phyloP scores from a whole-genome alignment of 2,888 invertebrate genomes.

The Platycnemis pennipes region DNA sequence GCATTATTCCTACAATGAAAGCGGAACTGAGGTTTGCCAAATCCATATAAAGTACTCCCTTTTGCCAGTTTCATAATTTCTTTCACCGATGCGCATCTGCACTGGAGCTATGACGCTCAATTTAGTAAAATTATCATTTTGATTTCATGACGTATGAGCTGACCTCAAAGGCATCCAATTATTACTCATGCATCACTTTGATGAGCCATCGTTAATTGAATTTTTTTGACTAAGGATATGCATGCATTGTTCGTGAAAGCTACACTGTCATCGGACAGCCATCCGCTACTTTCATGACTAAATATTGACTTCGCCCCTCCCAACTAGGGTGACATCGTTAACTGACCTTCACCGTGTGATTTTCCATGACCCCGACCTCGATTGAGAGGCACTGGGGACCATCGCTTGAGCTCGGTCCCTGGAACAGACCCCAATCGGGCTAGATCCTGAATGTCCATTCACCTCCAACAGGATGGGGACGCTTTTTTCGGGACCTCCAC shows the following conservation, averaged over 20 bases:
- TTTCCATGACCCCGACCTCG: not conserved
- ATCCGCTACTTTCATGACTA: not conserved
- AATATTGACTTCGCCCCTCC: not conserved
- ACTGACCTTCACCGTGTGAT: not conserved
- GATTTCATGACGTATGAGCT: not conserved
- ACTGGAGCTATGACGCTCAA: too few relatives aligned
- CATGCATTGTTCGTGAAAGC: not conserved
- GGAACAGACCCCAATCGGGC: not conserved
- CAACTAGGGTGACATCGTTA: not conserved
- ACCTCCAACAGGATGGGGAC: not conserved
- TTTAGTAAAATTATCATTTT: too few relatives aligned
- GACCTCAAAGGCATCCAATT: not conserved
- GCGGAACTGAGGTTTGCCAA: too few relatives aligned
- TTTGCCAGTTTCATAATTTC: too few relatives aligned
- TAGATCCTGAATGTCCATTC: not conserved
- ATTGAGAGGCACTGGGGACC: too few relatives aligned
- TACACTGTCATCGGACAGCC: not conserved
- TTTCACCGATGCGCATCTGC: too few relatives aligned
- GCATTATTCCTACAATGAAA: too few relatives aligned
- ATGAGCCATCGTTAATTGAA: not conserved
- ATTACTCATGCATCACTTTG: not conserved
- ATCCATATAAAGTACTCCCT: too few relatives aligned
- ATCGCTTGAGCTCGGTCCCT: not conserved
- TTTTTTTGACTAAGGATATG: not conserved
- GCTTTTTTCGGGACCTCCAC: not conserved